A percentile compares a stretch with the other conserved stretches of the same genome.
Conservation (phyloP, 2,888 invertebrate genomes). For the Hyposoter dolosus region DNA sequence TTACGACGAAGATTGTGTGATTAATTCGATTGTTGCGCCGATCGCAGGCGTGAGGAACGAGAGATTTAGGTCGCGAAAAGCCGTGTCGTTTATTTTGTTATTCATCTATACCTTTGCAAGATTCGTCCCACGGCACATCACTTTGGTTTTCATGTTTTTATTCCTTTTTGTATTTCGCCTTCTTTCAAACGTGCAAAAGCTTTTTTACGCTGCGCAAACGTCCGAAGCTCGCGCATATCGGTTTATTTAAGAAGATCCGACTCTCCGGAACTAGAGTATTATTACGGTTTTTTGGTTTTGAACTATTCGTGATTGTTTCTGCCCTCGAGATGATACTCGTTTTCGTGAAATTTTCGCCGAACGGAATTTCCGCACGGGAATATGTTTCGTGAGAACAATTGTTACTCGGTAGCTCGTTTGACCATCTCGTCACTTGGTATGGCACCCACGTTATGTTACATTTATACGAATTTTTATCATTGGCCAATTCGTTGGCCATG, state of each 20-base stretch:
- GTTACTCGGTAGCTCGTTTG: constrained; percentile 7
- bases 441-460: constrained; percentile 77
- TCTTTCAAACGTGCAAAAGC: constrained; percentile 66
- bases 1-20: constrained; percentile 57
- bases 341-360: constrained; percentile 26
- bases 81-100: constrained; percentile 14
- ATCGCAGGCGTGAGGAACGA: constrained; percentile 55
- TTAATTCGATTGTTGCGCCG: constrained; percentile 35
- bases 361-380: constrained; percentile 1
- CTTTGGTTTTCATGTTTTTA: constrained; percentile 22
- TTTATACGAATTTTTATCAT: constrained; percentile 53
- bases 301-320: constrained; percentile 63
- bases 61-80: constrained; percentile 55
- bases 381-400: constrained; percentile 20
- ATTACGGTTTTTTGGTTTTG: constrained; percentile 68
- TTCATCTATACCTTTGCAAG: background rate
- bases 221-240: constrained; percentile 63
- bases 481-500: constrained; percentile 74
- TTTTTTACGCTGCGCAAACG: constrained; percentile 65
- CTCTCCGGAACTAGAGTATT: constrained; percentile 61
- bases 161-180: background rate
- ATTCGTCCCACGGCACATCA: constrained; percentile 13
- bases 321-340: constrained; percentile 20
- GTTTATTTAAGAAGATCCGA: constrained; percentile 48
- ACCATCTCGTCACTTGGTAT: constrained; percentile 70